phyloP scores from a whole-genome alignment of 2,113 vertebrate genomes.

The Ptychochromis oligacanthus region DNA sequence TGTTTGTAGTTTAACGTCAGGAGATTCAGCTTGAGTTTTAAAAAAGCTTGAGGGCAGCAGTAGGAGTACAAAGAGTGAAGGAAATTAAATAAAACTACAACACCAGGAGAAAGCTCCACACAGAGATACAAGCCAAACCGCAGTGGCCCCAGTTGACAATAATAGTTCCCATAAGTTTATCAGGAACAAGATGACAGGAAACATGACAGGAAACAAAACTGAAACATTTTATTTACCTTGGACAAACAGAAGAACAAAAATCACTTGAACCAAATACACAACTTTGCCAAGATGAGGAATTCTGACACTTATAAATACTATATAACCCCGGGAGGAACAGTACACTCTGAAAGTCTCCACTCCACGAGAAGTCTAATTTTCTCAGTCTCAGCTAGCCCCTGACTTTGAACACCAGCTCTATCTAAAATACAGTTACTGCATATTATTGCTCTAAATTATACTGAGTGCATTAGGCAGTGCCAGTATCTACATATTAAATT shows the following conservation, averaged over 20 bases:
- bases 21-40: neutral
- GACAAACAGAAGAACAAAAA: slow-evolving; percentile 16
- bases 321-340: neutral
- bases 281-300: neutral
- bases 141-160: neutral
- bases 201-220: no score
- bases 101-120: neutral
- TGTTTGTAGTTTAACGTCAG: neutral
- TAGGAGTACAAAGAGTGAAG: neutral
- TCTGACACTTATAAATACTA: neutral
- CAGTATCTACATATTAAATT: slow-evolving; percentile 45
- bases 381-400: neutral
- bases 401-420: slow-evolving; percentile 4
- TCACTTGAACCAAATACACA: neutral
- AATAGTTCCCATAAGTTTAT: neutral
- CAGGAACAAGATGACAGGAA: neutral
- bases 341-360: neutral
- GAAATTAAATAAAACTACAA: neutral
- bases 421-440: slow-evolving; percentile 26
- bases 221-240: slow-evolving; percentile 2
- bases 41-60: neutral
- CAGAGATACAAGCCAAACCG: neutral
- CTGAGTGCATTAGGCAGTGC: slow-evolving; percentile 30
- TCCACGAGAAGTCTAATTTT: slow-evolving; percentile 16
- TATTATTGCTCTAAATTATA: slow-evolving; percentile 43